A percentile compares a stretch with the other conserved stretches of the same genome.
Conservation (phyloP, 2,113 vertebrate species). For the Taxidea taxus region DNA sequence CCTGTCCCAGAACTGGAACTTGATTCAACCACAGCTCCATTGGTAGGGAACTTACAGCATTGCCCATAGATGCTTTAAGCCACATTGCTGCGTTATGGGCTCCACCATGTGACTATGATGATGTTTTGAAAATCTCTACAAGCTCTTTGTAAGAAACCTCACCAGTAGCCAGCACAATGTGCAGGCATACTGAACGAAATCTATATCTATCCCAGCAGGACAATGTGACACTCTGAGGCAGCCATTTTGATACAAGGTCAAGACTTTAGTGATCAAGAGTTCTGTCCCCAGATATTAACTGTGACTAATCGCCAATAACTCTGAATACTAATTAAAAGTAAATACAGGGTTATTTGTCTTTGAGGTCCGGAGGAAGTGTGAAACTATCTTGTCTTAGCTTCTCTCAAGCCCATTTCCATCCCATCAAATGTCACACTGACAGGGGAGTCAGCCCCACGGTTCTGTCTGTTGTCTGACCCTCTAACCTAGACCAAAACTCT, state of each 20-base stretch:
- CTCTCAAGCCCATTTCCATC: background rate
- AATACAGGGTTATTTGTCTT: background rate
- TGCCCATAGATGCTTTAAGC: background rate
- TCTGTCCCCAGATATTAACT: background rate
- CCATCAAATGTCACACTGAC: background rate
- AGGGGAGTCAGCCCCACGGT: background rate
- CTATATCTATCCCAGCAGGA: background rate
- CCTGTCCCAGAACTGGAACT: background rate
- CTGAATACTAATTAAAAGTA: background rate
- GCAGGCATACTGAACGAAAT: background rate
- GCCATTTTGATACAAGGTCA: background rate
- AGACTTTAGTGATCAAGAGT: background rate
- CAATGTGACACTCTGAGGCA: background rate
- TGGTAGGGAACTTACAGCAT: background rate
- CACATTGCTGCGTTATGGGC: background rate
- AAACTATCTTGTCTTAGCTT: background rate
- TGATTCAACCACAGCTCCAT: background rate
- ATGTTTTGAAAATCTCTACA: background rate
- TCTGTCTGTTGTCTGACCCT: background rate
- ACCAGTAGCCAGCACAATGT: background rate
- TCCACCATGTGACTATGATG: background rate
- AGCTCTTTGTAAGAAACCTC: slow-evolving; percentile 1
- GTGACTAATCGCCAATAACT: background rate
- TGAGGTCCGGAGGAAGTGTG: background rate
- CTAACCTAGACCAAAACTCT: background rate